phyloP scores from a whole-genome alignment of 2,113 vertebrate species.

The Malurus alboscapulatus region DNA sequence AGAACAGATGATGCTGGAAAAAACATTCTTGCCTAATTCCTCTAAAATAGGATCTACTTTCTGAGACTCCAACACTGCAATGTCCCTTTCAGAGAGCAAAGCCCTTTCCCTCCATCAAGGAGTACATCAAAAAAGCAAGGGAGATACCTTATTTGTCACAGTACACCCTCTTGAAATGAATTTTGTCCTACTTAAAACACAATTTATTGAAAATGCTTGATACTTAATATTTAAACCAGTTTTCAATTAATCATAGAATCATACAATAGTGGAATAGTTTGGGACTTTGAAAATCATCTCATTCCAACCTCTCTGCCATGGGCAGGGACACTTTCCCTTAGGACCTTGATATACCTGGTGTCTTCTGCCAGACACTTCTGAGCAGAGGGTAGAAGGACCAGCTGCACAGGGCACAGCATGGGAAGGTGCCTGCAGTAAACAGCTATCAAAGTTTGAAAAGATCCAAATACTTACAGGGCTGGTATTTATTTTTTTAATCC shows the following conservation, averaged over 20 bases:
- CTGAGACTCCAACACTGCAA: background rate
- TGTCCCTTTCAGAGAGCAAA: background rate
- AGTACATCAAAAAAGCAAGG: background rate
- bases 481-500: too few species aligned
- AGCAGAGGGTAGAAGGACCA: too few species aligned
- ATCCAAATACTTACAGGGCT: too few species aligned
- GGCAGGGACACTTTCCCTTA: background rate
- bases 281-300: background rate
- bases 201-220: background rate
- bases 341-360: background rate
- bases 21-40: background rate
- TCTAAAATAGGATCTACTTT: background rate
- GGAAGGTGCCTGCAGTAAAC: too few species aligned
- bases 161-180: background rate
- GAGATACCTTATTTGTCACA: background rate
- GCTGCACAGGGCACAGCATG: too few species aligned
- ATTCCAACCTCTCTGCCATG: accelerated
- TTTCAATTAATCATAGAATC: background rate
- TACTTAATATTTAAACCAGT: background rate
- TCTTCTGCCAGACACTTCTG: too few species aligned
- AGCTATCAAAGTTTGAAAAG: too few species aligned
- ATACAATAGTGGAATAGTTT: accelerated
- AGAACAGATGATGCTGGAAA: background rate
- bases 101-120: background rate
- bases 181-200: background rate